Base-by-base conservation (phyloP, 2,888 invertebrate genomes). In the Buathra laborator region DNA sequence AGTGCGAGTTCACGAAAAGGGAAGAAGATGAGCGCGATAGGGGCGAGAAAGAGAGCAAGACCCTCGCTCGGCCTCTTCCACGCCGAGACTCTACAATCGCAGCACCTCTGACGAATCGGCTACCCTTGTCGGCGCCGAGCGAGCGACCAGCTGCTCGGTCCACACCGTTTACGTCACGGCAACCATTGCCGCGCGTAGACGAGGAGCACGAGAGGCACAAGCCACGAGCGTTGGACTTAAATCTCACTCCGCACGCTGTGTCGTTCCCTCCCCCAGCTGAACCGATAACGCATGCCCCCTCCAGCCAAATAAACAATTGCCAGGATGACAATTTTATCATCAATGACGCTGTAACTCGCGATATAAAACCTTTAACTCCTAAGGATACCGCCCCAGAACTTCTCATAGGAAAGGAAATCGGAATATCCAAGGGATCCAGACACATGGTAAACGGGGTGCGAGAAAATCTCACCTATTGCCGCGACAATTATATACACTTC, bases 401-500 rank as follows among this genome's bases (percentile, higher is more conserved):
- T 6, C 37, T 2, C 37, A 19, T 6, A 6, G 37, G 6, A 37
- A 37, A 1, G 46, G 46, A 10, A 3, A 46, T 3, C 14, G 46
- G 10, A 10, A 5, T 0, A 1, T 10, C 46, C 7, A n/a, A n/a
- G n/a, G n/a, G n/a, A n/a, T n/a, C n/a, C n/a, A n/a, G n/a, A n/a
- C 0, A 6, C 46, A 44, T 59, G n/a, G 1, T 5, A 19, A 19
- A 19, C 14, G 44, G 53, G 12, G n/a, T 14, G 1, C 51, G 81
- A 3, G 78, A 75, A 14, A 46, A 51, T 7, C 24, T 85, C 0
- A 82, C 78, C 0, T 75, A 66, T n/a, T 10, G 5, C 1, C 66
- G 44, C 1, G 74, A 74, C 44, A 81, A 83, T 32, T 66, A 70
- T 10, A 66, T 59, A 1, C 82, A 85, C 59, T 85, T 85, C 4